A percentile compares a stretch with the other conserved stretches of the same genome.
Conservation (phyloP, 2,113 vertebrate genomes). For the Aegypius monachus region DNA sequence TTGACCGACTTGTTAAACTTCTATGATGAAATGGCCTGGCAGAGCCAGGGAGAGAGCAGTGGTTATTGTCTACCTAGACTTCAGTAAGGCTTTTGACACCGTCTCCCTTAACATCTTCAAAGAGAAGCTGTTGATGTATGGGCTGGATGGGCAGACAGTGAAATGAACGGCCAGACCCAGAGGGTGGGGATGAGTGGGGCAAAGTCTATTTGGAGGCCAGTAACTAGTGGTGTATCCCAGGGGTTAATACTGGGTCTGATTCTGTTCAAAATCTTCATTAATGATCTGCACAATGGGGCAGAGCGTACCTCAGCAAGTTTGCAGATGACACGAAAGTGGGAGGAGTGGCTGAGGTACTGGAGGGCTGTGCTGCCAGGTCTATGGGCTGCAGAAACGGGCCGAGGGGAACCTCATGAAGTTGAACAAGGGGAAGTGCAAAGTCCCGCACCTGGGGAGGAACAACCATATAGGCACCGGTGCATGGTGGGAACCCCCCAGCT, state of each 20-base stretch:
- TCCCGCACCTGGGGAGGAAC: background rate
- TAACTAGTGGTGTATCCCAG: background rate
- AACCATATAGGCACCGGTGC: background rate
- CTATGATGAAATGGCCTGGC: background rate
- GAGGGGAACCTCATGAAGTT: background rate
- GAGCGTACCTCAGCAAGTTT: background rate
- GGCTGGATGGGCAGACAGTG: background rate
- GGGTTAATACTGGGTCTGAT: background rate
- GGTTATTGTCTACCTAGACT: background rate
- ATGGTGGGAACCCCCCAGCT: background rate
- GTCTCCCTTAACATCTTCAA: rapidly evolving
- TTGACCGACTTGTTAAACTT: background rate
- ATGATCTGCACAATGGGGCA: background rate
- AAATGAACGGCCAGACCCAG: background rate
- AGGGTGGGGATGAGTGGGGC: background rate
- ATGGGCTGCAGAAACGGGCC: background rate
- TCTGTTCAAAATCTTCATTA: background rate
- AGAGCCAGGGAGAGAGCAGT: background rate
- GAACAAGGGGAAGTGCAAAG: background rate
- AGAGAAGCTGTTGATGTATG: background rate
- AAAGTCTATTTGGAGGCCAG: background rate
- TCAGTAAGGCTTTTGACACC: background rate
- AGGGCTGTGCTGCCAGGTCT: background rate
- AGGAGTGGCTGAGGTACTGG: background rate
- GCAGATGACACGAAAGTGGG: background rate